Base-by-base conservation (phyloP, 2,888 invertebrate genomes). In the Criorhina ranunculi region DNA sequence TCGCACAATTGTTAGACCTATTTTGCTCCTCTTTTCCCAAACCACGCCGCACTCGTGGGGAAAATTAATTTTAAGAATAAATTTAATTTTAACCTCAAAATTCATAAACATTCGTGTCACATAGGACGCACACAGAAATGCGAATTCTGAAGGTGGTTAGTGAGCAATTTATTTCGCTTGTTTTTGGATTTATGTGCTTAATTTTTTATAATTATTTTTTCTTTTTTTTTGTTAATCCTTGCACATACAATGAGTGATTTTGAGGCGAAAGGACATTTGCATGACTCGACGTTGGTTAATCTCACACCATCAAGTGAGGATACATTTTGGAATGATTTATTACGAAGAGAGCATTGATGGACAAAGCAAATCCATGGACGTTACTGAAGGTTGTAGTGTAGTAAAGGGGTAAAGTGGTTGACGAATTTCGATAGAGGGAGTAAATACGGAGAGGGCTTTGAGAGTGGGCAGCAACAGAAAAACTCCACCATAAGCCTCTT, bases 1-100 rank as follows among this genome's bases (percentile, higher is more conserved):
- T 66, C 57, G 40, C 11, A 31, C 60, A 55, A 44, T 42, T 35
- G 37, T 44, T 35, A 35, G 72, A 66, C 31, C 66, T 62, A 46
- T 66, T 57, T 66, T 69, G 4, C n/a, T 59, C 40, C 1, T n/a
- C 6, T 2, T 9, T 11, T 42, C 40, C 8, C 12, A 6, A 5
- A 15, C 9, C 9, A 7, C 9, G 17, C 35, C 53, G 12, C 51
- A 29, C 5, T 44, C 37, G 31, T 31, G 37, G 44, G 35, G 57
- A 55, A 77, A 70, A 64, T 70, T 44, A 55, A 19, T 81, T 69
- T 69, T 46, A 35, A 11, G 51, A 69, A 59, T 70, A 64, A 53
- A 82, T 77, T 77, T 66, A 77, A 49, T 51, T 77, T 64, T 77
- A 64, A 66, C 59, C 72, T 49, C 66, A 79, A 72, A 72, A 72